These are phyloP conservation scores for Temnothorax rugatulus DNA, from an alignment of 2,888 invertebrate species.

Conservation along the genomic window DNA sequence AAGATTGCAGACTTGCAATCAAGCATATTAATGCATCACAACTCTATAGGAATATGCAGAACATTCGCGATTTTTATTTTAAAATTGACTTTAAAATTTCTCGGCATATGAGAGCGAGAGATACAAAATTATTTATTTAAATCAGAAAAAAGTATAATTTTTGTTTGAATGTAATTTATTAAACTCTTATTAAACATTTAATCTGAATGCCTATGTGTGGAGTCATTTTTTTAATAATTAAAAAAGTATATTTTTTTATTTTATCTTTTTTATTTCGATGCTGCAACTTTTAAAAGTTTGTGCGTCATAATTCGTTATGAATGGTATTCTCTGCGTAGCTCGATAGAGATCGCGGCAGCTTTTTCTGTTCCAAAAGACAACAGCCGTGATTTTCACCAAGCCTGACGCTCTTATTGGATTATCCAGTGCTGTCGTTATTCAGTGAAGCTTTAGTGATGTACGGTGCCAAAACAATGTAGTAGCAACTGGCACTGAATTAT, in stretches of 20 bases:
- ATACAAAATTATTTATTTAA: not conserved
- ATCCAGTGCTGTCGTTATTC: slow-evolving; percentile 30
- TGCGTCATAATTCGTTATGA: too few species aligned
- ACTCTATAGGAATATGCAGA: not conserved
- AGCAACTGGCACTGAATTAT: slow-evolving; percentile 14
- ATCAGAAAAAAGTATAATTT: not conserved
- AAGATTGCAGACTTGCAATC: slow-evolving; percentile 1
- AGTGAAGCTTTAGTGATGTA: slow-evolving; percentile 22
- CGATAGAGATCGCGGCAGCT: not conserved
- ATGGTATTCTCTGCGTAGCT: not conserved
- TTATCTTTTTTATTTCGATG: not conserved
- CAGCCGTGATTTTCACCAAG: slow-evolving; percentile 32
- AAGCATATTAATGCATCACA: not conserved
- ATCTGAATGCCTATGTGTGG: not conserved
- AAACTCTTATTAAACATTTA: not conserved
- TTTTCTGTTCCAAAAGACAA: not conserved
- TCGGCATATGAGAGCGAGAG: not conserved
- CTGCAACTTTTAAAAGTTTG: not conserved
- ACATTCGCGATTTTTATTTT: not conserved
- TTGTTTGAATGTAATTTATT: not conserved
- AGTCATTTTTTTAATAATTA: not conserved
- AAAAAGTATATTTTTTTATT: not conserved
- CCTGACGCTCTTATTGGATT: slow-evolving; percentile 13
- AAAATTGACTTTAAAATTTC: not conserved
- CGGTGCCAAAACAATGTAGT: slow-evolving; percentile 20